Base-by-base conservation (phyloP, 2,113 vertebrate species). In the Cichladusa arquata region DNA sequence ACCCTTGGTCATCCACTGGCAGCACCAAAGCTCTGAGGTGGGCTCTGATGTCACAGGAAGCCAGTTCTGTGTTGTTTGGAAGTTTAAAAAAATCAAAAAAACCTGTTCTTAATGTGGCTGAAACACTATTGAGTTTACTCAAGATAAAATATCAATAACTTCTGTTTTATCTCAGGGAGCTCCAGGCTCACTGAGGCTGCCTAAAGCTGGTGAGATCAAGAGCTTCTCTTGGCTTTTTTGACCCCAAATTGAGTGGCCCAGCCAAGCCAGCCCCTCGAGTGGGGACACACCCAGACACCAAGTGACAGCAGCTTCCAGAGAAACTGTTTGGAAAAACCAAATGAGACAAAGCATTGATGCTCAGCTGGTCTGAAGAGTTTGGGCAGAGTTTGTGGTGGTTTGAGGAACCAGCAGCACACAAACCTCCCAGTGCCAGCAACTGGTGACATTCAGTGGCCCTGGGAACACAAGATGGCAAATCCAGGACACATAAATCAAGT, bases 291-390 rank as follows among this genome's bases (percentile, higher is more conserved):
- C 42, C 38, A n/a, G 33, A 44, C 51, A 51, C 31, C 33, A 31
- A 50, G 66, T 0, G 67, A 2, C 6, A 34, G 23, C 57, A 42
- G 40, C 34, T 50, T 14, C 47, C 42, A 44, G 0, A 2, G 42
- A 83, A 71, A 42, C 12, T 2, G 3, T 13, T 14, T 29, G 40
- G 78, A 12, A 65, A 51, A 78, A 36, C 3, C 38, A 61, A 83
- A 11, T 0, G 9, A n/a, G 44, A 19, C 0, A 1, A 56, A 47
- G 5, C 3, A 1, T 23, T 0, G 0, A 2, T 3, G 51, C 17
- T 38, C 29, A 40, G 62, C 51, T 42, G 19, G 5, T 22, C 6
- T 57, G 74, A 82, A 76, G 4, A 9, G 42, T 3, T 79, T 62
- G 17, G 18, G 36, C 79, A 23, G 3, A 26, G 47, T 3, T 80